Percentiles rank a stretch among this genome's conserved stretches.
These are phyloP conservation scores for Condylostylus longicornis DNA, from an alignment of 1,140 invertebrate species.

Conservation along the genomic window DNA sequence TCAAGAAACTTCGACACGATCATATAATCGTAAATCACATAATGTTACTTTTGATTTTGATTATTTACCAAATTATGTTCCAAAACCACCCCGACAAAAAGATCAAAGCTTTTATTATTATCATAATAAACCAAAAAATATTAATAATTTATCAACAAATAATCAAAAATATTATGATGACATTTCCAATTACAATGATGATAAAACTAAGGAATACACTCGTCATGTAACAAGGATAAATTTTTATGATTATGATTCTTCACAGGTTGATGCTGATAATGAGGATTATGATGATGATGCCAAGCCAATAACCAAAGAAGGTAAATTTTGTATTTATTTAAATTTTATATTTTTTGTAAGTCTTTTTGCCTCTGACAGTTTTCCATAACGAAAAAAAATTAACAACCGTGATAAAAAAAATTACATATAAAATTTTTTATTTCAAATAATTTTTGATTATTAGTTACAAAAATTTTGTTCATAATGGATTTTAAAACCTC, in stretches of 20 bases:
- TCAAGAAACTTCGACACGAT: no score
- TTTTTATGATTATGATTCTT: conserved; percentile 33
- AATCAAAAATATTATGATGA: not conserved
- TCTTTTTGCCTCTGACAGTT: not conserved
- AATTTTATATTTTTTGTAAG: not conserved
- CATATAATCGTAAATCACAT: not conserved
- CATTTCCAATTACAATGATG: conserved; percentile 8
- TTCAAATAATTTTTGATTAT: not conserved
- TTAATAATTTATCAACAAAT: not conserved
- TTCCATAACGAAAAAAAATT: not conserved
- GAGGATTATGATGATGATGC: conserved; percentile 29
- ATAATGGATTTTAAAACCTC: conserved; percentile 40
- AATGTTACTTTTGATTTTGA: conserved; percentile 3
- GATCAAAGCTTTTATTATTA: not conserved
- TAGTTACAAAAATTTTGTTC: conserved; percentile 35
- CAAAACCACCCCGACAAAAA: conserved; percentile 20
- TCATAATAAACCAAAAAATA: conserved; percentile 8
- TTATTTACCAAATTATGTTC: conserved; percentile 14
- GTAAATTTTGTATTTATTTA: conserved; percentile 15
- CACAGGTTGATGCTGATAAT: conserved; percentile 30
- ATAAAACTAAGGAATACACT: conserved; percentile 21
- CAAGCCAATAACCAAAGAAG: conserved; percentile 34
- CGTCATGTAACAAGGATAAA: conserved; percentile 33
- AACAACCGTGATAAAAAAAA: no score
- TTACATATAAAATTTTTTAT: not conserved